phyloP scores from a whole-genome alignment of 2,113 vertebrate genomes.

The Dicerorhinus sumatrensis region DNA sequence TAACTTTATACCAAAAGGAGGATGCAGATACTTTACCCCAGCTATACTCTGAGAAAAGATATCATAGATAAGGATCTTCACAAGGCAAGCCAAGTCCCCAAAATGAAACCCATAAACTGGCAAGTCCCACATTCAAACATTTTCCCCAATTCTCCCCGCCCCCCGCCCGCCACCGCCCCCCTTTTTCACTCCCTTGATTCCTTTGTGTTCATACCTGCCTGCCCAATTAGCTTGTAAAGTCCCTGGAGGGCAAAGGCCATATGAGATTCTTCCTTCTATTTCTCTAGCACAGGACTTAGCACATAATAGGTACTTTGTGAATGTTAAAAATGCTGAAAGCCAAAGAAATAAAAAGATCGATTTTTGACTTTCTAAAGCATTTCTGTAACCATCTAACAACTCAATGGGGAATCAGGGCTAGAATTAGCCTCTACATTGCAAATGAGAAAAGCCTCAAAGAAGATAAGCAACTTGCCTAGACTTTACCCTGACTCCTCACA shows the following conservation, averaged over 20 bases:
- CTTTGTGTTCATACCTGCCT: neutral
- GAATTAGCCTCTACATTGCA: neutral
- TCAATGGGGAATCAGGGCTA: neutral
- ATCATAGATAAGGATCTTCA: neutral
- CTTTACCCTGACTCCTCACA: neutral
- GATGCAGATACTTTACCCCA: neutral
- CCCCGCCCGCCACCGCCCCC: neutral
- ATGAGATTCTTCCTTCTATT: neutral
- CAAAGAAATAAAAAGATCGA: neutral
- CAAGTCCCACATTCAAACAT: neutral
- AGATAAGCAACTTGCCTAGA: neutral
- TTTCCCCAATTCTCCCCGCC: neutral
- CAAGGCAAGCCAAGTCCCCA: neutral
- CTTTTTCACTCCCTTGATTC: neutral
- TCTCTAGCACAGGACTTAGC: neutral
- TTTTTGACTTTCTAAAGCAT: slow-evolving; percentile 4
- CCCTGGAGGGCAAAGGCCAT: neutral
- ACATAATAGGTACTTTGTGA: neutral
- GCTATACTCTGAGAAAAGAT: neutral
- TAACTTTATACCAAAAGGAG: neutral
- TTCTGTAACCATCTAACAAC: neutral
- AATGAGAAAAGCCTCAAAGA: neutral
- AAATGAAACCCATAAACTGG: neutral
- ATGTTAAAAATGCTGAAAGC: slow-evolving; percentile 10
- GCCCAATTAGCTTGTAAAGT: neutral